These are phyloP conservation scores for Botia almorhae DNA, from an alignment of 2,797 vertebrate species.

Conservation along the genomic window DNA sequence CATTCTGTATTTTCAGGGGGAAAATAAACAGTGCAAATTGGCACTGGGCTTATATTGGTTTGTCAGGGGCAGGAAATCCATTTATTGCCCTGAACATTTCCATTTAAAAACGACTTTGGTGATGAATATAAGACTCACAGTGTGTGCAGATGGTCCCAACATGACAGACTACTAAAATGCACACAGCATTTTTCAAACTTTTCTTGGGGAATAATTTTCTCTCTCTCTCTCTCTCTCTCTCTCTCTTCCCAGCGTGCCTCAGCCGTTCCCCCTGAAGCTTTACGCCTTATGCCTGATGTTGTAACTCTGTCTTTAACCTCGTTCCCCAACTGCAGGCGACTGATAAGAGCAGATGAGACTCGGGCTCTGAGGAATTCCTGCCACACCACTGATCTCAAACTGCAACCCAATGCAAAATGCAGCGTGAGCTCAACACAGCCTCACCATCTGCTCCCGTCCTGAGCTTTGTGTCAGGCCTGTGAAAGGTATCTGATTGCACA, in stretches of 20 bases:
- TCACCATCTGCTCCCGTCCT: slow-evolving; percentile 32
- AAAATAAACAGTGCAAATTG: slow-evolving; percentile 29
- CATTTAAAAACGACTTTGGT: slow-evolving; percentile 47
- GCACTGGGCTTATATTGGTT: slow-evolving; percentile 37
- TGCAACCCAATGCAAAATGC: slow-evolving; percentile 48
- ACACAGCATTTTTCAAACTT: slow-evolving; percentile 49
- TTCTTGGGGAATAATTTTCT: slow-evolving; percentile 35
- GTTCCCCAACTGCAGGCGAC: slow-evolving; percentile 47
- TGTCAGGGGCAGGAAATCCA: slow-evolving; percentile 46
- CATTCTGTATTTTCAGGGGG: slow-evolving; percentile 23
- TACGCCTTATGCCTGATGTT: slow-evolving; percentile 44
- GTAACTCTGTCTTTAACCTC: slow-evolving; percentile 56
- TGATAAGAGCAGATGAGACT: slow-evolving; percentile 51
- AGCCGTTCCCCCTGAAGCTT: slow-evolving; percentile 46
- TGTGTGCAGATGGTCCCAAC: slow-evolving; percentile 43
- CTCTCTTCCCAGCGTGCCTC: slow-evolving; percentile 9
- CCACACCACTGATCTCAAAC: slow-evolving; percentile 39
- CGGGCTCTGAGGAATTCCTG: slow-evolving; percentile 48
- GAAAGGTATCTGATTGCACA: slow-evolving; percentile 15
- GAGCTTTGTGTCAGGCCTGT: slow-evolving; percentile 35
- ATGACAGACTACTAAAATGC: slow-evolving; percentile 43
- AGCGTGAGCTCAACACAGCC: slow-evolving; percentile 29
- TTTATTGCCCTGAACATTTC: slow-evolving; percentile 54
- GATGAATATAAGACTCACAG: slow-evolving; percentile 40
- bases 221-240: slow-evolving; percentile 11